Conservation (phyloP, 1,140 invertebrate species). For the Drosophila sp. region DNA sequence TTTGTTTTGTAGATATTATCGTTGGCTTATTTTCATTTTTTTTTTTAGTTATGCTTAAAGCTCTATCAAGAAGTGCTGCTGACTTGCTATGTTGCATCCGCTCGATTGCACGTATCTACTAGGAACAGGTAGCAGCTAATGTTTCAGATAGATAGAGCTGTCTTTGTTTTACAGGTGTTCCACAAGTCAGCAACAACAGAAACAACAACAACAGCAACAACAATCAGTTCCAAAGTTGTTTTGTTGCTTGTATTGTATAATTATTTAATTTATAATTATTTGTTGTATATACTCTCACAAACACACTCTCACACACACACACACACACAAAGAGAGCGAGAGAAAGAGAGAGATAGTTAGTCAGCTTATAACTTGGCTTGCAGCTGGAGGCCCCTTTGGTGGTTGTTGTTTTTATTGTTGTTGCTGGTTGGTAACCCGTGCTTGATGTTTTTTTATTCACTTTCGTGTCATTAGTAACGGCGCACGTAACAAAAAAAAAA, state of each 20-base stretch:
- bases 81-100: conserved; percentile 53
- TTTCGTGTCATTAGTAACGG: conserved; percentile 79
- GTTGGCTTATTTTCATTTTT: conserved; percentile 19
- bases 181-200: conserved; percentile 54
- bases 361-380: conserved; percentile 23
- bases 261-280: conserved; percentile 81
- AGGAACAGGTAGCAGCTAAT: conserved; percentile 22
- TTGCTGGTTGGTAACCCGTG: conserved; percentile 39
- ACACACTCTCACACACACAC: conserved; percentile 29
- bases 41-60: conserved; percentile 45
- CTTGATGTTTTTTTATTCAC: conserved; percentile 66
- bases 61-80: conserved; percentile 26
- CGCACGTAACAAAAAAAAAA: conserved; percentile 63
- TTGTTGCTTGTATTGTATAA: conserved; percentile 77
- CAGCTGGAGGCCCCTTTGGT: conserved; percentile 10
- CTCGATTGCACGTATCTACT: conserved; percentile 49
- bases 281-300: conserved; percentile 26
- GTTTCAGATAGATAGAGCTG: conserved; percentile 56
- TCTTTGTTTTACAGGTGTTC: conserved; percentile 80
- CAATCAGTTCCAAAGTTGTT: conserved; percentile 73
- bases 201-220: conserved; percentile 42
- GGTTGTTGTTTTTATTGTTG: neutral
- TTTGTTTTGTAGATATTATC: neutral
- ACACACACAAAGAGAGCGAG: conserved; percentile 18
- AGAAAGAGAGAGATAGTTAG: conserved; percentile 25